Evolutionary conservation across 2,113 vertebrate species (phyloP).

Genomic region (Ophiodon elongatus): DNA sequence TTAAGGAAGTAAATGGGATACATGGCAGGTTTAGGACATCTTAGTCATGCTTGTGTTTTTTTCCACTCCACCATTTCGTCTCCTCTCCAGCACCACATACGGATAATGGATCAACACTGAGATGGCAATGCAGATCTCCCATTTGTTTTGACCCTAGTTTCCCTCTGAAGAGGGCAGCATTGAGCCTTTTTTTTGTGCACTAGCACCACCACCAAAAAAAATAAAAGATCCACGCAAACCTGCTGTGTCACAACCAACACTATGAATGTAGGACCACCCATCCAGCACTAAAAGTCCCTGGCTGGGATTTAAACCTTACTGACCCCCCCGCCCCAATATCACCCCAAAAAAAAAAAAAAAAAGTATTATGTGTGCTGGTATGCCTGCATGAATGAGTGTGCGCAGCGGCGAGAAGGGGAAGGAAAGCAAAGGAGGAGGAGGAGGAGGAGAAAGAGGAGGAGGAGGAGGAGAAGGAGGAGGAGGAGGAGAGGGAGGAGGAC

Average conservation of each 20-base stretch:
- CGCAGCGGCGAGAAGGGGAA: conserved; percentile 15
- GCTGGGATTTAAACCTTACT: conserved; percentile 57
- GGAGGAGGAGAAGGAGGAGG: not conserved
- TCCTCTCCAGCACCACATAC: not conserved
- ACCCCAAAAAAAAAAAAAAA: conserved; percentile 61
- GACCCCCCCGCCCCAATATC: conserved; percentile 67
- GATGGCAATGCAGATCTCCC: conserved; percentile 10
- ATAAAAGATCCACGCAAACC: conserved; percentile 53
- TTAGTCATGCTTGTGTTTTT: not conserved
- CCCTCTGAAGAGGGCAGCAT: conserved; percentile 76
- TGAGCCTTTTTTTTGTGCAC: conserved; percentile 62
- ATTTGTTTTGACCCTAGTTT: not conserved
- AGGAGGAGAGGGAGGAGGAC: conserved; percentile 2
- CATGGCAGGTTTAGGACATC: not conserved
- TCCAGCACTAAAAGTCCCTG: conserved; percentile 81
- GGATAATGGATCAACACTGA: conserved; percentile 6
- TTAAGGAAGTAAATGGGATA: not conserved
- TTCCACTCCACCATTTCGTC: conserved; percentile 3
- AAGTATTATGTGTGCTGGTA: conserved; percentile 31
- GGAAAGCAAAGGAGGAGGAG: not conserved
- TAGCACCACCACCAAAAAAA: not conserved
- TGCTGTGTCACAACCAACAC: conserved; percentile 76
- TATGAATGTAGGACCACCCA: conserved; percentile 84
- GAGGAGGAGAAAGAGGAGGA: conserved; percentile 2
- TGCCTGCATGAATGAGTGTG: conserved; percentile 37